Percentiles rank a stretch among this genome's conserved stretches.
These are phyloP conservation scores for Corythornis leucogaster DNA, from an alignment of 2,797 vertebrate species.

Conservation along the genomic window DNA sequence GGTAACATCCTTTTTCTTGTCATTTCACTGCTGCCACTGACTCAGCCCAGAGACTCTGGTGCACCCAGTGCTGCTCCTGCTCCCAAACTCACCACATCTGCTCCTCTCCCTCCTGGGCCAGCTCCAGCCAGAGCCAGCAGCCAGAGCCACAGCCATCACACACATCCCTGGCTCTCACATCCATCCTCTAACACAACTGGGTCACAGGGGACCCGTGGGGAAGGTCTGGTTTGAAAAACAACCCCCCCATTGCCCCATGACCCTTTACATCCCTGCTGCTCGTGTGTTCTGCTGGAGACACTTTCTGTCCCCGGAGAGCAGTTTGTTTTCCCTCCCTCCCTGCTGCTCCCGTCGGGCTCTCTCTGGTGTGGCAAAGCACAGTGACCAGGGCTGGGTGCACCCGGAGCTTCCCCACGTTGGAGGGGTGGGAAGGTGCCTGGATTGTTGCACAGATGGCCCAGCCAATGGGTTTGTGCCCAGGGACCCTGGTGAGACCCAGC, in stretches of 20 bases:
- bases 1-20: not conserved
- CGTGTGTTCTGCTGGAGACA: too few species aligned
- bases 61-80: not conserved
- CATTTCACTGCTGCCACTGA: not conserved
- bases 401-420: not conserved
- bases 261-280: too few species aligned
- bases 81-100: fast-evolving
- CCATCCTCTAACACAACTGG: too few species aligned
- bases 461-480: not conserved
- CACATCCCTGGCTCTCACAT: too few species aligned
- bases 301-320: too few species aligned
- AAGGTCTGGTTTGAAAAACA: too few species aligned
- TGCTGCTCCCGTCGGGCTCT: too few species aligned
- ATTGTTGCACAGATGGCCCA: fast-evolving
- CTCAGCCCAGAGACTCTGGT: not conserved
- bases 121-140: too few species aligned
- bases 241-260: too few species aligned
- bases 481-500: fast-evolving
- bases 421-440: not conserved
- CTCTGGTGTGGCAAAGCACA: not conserved
- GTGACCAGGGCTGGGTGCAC: fast-evolving
- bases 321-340: too few species aligned
- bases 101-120: not conserved
- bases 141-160: not conserved
- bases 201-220: too few species aligned